Percentiles rank a stretch among this genome's conserved stretches.
phyloP scores from a whole-genome alignment of 2,888 invertebrate genomes.

The Protophormia terraenovae region DNA sequence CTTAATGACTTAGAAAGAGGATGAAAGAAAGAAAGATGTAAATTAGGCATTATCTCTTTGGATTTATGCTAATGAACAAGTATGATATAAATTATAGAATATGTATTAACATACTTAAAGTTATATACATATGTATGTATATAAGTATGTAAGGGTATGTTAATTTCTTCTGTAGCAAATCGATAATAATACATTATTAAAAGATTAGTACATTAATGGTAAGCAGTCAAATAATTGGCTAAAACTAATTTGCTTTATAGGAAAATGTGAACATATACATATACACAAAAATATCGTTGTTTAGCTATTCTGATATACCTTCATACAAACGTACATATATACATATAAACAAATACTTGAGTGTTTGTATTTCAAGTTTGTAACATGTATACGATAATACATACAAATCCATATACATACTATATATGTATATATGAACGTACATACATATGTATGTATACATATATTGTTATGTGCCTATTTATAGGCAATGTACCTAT shows the following conservation, averaged over 20 bases:
- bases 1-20: background rate
- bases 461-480: background rate
- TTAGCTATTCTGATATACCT: too few relatives aligned
- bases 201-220: slow-evolving; percentile 60
- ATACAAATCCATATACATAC: too few relatives aligned
- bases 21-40: background rate
- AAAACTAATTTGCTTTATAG: slow-evolving; percentile 56
- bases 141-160: background rate
- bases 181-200: slow-evolving; percentile 63
- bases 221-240: slow-evolving; percentile 64
- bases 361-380: background rate
- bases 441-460: background rate
- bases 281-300: slow-evolving; percentile 31
- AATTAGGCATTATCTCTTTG: slow-evolving; percentile 6
- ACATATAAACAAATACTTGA: background rate
- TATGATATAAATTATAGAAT: background rate
- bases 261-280: too few relatives aligned
- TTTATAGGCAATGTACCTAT: slow-evolving; percentile 20
- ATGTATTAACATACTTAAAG: background rate
- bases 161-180: slow-evolving; percentile 38
- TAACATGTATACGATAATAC: slow-evolving; percentile 8
- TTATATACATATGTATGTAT: background rate
- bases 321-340: background rate
- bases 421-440: background rate
- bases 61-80: background rate